Percentiles rank a stretch among this genome's conserved stretches.
Conservation (phyloP, 2,888 invertebrate genomes). For the Anagyrus pseudococci region DNA sequence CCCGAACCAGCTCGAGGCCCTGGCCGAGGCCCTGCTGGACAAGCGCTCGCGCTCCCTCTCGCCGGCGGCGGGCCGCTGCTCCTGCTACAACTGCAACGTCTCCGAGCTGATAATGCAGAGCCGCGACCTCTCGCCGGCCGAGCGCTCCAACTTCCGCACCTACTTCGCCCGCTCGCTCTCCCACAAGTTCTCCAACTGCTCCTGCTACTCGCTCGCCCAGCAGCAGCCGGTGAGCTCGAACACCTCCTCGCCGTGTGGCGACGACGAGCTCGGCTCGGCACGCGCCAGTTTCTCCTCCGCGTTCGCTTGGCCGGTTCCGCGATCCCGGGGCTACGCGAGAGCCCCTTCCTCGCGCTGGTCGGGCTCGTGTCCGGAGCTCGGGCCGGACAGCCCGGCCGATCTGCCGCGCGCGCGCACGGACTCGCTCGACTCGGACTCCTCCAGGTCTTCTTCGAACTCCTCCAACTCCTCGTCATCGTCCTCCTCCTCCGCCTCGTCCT, state of each 20-base stretch:
- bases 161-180: slow-evolving; percentile 53
- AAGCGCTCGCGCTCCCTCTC: slow-evolving; percentile 51
- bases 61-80: slow-evolving; percentile 41
- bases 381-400: background rate
- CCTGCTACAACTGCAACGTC: slow-evolving; percentile 56
- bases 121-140: slow-evolving; percentile 49
- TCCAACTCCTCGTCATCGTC: slow-evolving; percentile 12
- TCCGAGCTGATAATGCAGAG: slow-evolving; percentile 53
- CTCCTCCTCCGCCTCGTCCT: slow-evolving; percentile 18
- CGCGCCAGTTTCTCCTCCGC: background rate
- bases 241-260: background rate
- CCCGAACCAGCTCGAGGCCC: slow-evolving; percentile 23
- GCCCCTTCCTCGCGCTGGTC: slow-evolving; percentile 19
- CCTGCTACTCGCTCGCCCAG: slow-evolving; percentile 46
- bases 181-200: slow-evolving; percentile 52
- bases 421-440: slow-evolving; percentile 23
- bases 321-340: slow-evolving; percentile 1
- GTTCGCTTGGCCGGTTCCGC: background rate
- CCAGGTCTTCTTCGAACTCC: background rate
- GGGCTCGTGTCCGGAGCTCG: slow-evolving; percentile 25
- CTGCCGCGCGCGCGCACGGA: background rate
- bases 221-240: too few species aligned
- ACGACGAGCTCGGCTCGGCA: background rate
- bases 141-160: slow-evolving; percentile 50
- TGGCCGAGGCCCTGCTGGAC: slow-evolving; percentile 23